Conservation (phyloP, 2,888 invertebrate species). For the Trypoxylon attenuatum region DNA sequence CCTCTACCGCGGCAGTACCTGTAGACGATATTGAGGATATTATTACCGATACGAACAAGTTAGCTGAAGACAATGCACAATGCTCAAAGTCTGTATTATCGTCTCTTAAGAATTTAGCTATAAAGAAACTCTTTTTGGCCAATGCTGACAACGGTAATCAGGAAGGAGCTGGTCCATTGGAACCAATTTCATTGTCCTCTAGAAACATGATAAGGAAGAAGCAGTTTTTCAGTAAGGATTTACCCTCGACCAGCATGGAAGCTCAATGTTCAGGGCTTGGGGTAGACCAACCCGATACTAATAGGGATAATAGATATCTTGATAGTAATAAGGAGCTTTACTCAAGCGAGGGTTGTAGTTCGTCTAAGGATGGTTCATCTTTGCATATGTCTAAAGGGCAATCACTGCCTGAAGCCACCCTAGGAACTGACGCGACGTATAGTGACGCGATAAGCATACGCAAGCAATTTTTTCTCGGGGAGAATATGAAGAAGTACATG, state of each 20-base stretch:
- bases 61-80: slow-evolving; percentile 18
- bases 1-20: neutral
- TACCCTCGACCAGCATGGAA: slow-evolving; percentile 25
- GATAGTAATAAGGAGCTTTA: slow-evolving; percentile 16
- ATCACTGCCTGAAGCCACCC: slow-evolving; percentile 14
- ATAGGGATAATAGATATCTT: slow-evolving; percentile 11
- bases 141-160: slow-evolving; percentile 23
- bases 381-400: slow-evolving; percentile 18
- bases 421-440: slow-evolving; percentile 4
- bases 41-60: slow-evolving; percentile 4
- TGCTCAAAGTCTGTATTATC: slow-evolving; percentile 21
- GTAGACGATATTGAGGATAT: slow-evolving; percentile 11
- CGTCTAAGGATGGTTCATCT: slow-evolving; percentile 18
- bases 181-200: slow-evolving; percentile 30
- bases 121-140: slow-evolving; percentile 51
- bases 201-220: slow-evolving; percentile 45
- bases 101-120: slow-evolving; percentile 49
- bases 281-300: slow-evolving; percentile 32
- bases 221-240: slow-evolving; percentile 36
- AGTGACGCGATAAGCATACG: slow-evolving; percentile 18
- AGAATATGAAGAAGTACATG: slow-evolving; percentile 33
- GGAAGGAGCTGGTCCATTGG: slow-evolving; percentile 12
- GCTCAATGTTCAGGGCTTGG: slow-evolving; percentile 4
- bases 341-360: slow-evolving; percentile 6
- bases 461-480: slow-evolving; percentile 16